Evolutionary conservation across 2,888 invertebrate species (phyloP).

Genomic region (Blastobasis adustella): DNA sequence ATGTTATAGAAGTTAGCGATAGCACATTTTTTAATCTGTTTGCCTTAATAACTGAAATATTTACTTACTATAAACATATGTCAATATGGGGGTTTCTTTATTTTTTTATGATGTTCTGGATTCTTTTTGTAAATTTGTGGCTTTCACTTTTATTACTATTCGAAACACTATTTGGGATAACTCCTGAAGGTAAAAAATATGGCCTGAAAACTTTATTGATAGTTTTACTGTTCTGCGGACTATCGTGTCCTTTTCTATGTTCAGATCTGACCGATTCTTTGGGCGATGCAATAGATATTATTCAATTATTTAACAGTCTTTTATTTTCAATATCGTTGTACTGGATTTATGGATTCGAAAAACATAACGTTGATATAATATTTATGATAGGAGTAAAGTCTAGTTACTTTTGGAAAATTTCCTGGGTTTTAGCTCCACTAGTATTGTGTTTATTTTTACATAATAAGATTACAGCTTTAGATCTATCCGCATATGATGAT

Average conservation of each 20-base stretch:
- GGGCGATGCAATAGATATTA: slow-evolving; percentile 37
- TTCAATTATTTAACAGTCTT: slow-evolving; percentile 43
- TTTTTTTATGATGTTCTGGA: slow-evolving; percentile 43
- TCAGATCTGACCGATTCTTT: slow-evolving; percentile 46
- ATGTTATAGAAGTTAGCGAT: slow-evolving; percentile 43
- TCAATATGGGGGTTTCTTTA: slow-evolving; percentile 50
- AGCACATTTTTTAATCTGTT: slow-evolving; percentile 40
- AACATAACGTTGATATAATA: slow-evolving; percentile 55
- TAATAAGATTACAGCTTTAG: slow-evolving; percentile 21
- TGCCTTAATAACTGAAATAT: slow-evolving; percentile 47
- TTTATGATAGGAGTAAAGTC: slow-evolving; percentile 66
- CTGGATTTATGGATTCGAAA: slow-evolving; percentile 55
- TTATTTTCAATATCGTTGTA: slow-evolving; percentile 50
- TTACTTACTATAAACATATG: slow-evolving; percentile 46
- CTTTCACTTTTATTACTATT: slow-evolving; percentile 41
- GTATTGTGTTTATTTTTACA: slow-evolving; percentile 29
- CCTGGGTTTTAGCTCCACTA: slow-evolving; percentile 51
- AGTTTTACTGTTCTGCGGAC: slow-evolving; percentile 25
- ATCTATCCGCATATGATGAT: slow-evolving; percentile 20
- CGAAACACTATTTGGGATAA: slow-evolving; percentile 22
- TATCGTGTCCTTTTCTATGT: slow-evolving; percentile 50
- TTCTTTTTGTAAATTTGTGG: slow-evolving; percentile 46
- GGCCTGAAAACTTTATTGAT: slow-evolving; percentile 19
- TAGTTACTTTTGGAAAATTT: slow-evolving; percentile 49
- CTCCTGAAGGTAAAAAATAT: not conserved